Percentiles rank a stretch among this genome's conserved stretches.
Conservation (phyloP, 2,113 vertebrate genomes). For the Sciurus niger region DNA sequence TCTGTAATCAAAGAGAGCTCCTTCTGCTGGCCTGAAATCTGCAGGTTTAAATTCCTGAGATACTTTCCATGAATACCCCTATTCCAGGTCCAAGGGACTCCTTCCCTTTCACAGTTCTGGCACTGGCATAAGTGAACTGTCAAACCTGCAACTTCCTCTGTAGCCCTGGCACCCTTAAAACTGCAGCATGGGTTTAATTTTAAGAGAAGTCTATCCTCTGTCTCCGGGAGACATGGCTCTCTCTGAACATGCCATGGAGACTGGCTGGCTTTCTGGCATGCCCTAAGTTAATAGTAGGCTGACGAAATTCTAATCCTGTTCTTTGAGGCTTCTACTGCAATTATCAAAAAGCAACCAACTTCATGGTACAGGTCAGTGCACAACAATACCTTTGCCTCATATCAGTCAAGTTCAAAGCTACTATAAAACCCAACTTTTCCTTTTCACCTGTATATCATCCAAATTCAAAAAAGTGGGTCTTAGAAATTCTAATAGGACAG, state of each 20-base stretch:
- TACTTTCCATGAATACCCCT: background rate
- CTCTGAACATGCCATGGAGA: background rate
- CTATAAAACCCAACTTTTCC: background rate
- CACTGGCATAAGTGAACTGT: background rate
- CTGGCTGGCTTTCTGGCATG: background rate
- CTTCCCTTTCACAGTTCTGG: background rate
- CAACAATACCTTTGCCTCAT: background rate
- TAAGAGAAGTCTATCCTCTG: background rate
- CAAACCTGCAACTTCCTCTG: background rate
- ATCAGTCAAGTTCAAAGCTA: background rate
- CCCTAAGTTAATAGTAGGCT: background rate
- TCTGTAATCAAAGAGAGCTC: background rate
- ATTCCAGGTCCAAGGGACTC: background rate
- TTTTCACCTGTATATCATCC: background rate
- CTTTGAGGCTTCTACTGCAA: background rate
- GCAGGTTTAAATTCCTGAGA: background rate
- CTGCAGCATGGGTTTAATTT: background rate
- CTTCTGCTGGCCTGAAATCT: background rate
- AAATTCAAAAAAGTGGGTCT: background rate
- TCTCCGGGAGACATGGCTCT: background rate
- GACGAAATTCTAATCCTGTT: background rate
- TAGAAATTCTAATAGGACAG: background rate
- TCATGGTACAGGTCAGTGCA: background rate
- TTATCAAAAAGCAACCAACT: background rate
- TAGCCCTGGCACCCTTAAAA: background rate